These are phyloP conservation scores for Parazoanthus atlanticus DNA, from an alignment of 92 coral and sea anemone species.

Conservation along the genomic window DNA sequence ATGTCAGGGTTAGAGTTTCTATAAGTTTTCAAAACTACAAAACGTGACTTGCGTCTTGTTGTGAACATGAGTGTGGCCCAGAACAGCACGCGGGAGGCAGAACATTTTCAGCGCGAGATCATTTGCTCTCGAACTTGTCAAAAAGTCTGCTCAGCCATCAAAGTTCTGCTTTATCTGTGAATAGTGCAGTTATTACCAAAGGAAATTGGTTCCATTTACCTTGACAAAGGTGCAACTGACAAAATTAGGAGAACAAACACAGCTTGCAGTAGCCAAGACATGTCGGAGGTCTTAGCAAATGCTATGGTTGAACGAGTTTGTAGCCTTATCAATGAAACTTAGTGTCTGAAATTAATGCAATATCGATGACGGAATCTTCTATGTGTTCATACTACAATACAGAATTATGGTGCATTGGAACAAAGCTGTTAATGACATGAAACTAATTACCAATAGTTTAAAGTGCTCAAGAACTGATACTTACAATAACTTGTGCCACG, in stretches of 20 bases:
- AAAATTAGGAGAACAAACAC: conserved; percentile 44
- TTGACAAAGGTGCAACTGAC: conserved; percentile 23
- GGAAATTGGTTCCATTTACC: conserved; percentile 21
- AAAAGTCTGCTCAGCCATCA: background rate
- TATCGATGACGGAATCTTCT: conserved; percentile 25
- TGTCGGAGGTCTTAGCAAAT: conserved; percentile 18
- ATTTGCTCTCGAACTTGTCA: conserved; percentile 8
- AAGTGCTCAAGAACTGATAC: background rate
- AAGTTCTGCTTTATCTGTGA: background rate
- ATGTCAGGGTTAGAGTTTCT: background rate
- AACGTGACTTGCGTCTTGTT: conserved; percentile 34
- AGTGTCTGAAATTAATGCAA: conserved; percentile 48
- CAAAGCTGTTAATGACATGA: conserved; percentile 15
- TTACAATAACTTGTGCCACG: background rate
- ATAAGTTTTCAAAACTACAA: background rate
- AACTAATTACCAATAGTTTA: background rate
- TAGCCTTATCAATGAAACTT: conserved; percentile 23
- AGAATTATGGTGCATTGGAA: conserved; percentile 13
- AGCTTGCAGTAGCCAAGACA: conserved; percentile 22
- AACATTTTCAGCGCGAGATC: conserved; percentile 15
- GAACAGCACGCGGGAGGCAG: conserved; percentile 6
- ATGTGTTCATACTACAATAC: conserved; percentile 16
- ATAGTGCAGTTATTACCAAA: background rate
- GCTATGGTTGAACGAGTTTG: conserved; percentile 43
- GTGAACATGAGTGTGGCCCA: background rate